Base-by-base conservation (phyloP, 2,113 vertebrate genomes). In the Epinephelus lanceolatus region DNA sequence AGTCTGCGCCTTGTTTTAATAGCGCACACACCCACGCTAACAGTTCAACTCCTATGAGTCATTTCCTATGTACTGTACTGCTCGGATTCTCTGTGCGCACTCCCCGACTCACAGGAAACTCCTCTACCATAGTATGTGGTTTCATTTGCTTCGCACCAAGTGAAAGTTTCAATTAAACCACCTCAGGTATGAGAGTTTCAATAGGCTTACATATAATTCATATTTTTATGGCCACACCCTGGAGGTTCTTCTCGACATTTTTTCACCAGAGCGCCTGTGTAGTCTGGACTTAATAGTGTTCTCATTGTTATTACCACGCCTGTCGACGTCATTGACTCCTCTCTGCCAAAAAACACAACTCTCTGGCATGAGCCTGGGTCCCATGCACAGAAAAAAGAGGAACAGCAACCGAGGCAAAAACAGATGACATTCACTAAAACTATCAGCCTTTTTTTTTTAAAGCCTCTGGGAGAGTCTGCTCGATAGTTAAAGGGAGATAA, bases 301-400 rank as follows among this genome's bases (percentile, higher is more conserved):
- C 93, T 94, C 92, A 91, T 95, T 94, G 93, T 95, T 94, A 92
- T 95, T 93, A 94, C 95, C 95, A 94, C 95, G 95, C 95, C 95
- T 94, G 94, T 85, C 87, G 90, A 95, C 95, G 95, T 96, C 93
- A 96, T 85, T 49, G 81, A 4, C 55, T 19, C 57, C 84, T 7
- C 60, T 6, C 67, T 89, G 93, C 93, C 95, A 94, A 95, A 83
- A 90, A 85, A 93, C 92, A 93, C 95, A 94, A 88, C 56, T 83
- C 74, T 91, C 90, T 92, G 92, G 91, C 91, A 81, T 42, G 87
- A 78, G 86, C n/a, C 27, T n/a, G 71, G 80, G 88, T 88, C 89
- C 84, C 86, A 79, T 63, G 71, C 86, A 80, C 84, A 91, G 73
- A 62, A 51, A 70, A 45, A 52, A 76, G 57, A 71, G 65, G 55